Evolutionary conservation across 2,888 invertebrate genomes (phyloP).

Genomic region (Acronicta leporina): DNA sequence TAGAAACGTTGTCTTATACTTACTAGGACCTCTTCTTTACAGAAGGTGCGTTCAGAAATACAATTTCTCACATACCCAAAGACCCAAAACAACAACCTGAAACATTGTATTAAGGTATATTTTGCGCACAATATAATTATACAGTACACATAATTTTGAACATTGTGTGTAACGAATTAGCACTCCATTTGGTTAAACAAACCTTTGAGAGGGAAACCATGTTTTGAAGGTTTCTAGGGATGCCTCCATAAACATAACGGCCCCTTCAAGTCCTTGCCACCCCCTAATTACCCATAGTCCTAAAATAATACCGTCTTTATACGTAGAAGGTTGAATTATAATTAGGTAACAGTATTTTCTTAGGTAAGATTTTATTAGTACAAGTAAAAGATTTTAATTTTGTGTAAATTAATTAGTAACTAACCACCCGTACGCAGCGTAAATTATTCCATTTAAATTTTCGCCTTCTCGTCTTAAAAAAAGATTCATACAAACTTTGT

Average conservation of each 20-base stretch:
- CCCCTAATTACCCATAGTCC: slow-evolving; percentile 56
- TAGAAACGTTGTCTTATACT: too few relatives aligned
- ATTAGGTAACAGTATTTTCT: slow-evolving; percentile 46
- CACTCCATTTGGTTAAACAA: slow-evolving; percentile 57
- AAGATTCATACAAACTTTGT: too few relatives aligned
- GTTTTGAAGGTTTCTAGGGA: slow-evolving; percentile 64
- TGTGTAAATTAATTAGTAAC: too few relatives aligned
- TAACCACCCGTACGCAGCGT: too few relatives aligned
- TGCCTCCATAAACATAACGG: slow-evolving; percentile 57
- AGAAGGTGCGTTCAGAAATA: too few relatives aligned
- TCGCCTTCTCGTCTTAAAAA: too few relatives aligned
- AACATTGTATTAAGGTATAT: background rate
- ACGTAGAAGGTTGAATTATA: slow-evolving; percentile 31
- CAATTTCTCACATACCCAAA: too few relatives aligned
- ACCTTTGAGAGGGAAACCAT: slow-evolving; percentile 67
- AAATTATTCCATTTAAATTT: too few relatives aligned
- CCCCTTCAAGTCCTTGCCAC: slow-evolving; percentile 41
- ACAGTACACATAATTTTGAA: slow-evolving; percentile 38
- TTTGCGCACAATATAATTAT: slow-evolving; percentile 15
- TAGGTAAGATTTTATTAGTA: slow-evolving; percentile 41
- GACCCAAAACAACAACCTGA: too few relatives aligned
- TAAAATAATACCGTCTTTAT: slow-evolving; percentile 65
- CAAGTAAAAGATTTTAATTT: slow-evolving; percentile 33
- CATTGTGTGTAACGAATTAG: slow-evolving; percentile 58
- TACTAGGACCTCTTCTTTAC: too few relatives aligned